Conservation (phyloP, 2,797 vertebrate genomes). For the Siniperca obscura region DNA sequence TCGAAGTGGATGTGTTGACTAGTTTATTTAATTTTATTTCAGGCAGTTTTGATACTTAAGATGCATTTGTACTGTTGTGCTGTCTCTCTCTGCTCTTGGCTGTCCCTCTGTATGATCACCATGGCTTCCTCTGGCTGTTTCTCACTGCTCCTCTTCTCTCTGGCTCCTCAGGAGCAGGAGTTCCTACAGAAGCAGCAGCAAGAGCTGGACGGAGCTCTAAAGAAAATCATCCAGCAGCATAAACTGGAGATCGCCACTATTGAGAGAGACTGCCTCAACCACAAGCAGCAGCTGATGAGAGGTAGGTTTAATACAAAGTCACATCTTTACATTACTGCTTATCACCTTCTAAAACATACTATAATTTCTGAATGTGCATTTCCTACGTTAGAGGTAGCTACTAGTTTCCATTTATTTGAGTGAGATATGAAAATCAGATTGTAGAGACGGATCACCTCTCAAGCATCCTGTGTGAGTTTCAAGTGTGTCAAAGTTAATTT, state of each 20-base stretch:
- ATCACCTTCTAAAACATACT: background rate
- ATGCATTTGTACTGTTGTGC: constrained; percentile 19
- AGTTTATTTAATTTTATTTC: constrained; percentile 30
- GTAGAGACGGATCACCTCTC: constrained; percentile 1
- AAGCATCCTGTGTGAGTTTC: constrained; percentile 27
- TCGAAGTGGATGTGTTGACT: constrained; percentile 55
- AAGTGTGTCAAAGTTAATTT: constrained; percentile 5
- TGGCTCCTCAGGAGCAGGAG: constrained; percentile 92
- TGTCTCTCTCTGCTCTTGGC: constrained; percentile 26
- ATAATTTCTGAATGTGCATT: background rate
- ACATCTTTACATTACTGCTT: constrained; percentile 1
- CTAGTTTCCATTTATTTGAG: background rate
- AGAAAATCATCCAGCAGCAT: constrained; percentile 99
- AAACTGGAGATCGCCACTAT: constrained; percentile 97
- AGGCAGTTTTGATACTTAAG: constrained; percentile 33
- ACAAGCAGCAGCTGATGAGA: constrained; percentile 99
- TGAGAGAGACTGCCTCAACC: constrained; percentile 96
- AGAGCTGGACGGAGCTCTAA: constrained; percentile 95
- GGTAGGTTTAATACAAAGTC: constrained; percentile 78
- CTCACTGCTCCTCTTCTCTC: constrained; percentile 45
- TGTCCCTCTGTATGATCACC: constrained; percentile 44
- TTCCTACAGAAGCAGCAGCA: constrained; percentile 98
- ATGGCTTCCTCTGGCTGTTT: constrained; percentile 1
- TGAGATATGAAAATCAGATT: background rate
- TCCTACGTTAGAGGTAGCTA: background rate